Evolutionary conservation across 1,140 invertebrate species (phyloP), one percentile per base, ranked within the genome.

Genomic region (Polypedilum vanderplanki): DNA sequence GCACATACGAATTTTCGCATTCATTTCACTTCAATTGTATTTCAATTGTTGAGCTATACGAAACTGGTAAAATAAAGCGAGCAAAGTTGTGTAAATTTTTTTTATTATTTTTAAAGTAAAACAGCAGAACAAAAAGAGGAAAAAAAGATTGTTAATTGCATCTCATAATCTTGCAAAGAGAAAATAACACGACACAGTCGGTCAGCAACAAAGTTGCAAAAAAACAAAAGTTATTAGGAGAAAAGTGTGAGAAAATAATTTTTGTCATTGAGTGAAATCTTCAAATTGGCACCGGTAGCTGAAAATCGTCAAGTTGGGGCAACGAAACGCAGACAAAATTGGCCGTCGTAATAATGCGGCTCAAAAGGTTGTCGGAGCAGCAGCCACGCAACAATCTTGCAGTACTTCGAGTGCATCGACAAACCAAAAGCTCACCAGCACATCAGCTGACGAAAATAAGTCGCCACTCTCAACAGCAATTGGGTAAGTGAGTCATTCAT

Each of bases 291-390:
- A 70, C 65, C 17, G 10, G 17, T 70, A 5, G 18, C 9, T 20
- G 17, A 70, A 70, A 70, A 8, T 22, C 18, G 20, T 70, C 75
- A 70, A 74, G 24, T 75, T 75, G 75, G 75, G 75, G 73, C 75
- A 75, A 18, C 75, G 75, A 75, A 73, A 75, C 73, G 75, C 41
- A 74, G 75, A 75, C 22, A 74, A 46, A n/a, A 41, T 17, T 15
- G 75, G 75, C 10, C 75, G 75, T 22, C 40, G 75, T 12, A 75
- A 75, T 74, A 75, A 75, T 75, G 75, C 75, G 75, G 70, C 75
- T 74, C 75, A 75, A 75, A 75, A 33, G 57, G 41, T 70, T 70
- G 65, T 70, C 18, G 18, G 40, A 22, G 18, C 40, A 57, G 17
- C 75, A 41, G 41, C 75, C 41, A 74, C 33, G n/a, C 33, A 74